phyloP scores from a whole-genome alignment of 37 sponge, comb jelly and placozoan species.

The Diacarnus erythraeanus region DNA sequence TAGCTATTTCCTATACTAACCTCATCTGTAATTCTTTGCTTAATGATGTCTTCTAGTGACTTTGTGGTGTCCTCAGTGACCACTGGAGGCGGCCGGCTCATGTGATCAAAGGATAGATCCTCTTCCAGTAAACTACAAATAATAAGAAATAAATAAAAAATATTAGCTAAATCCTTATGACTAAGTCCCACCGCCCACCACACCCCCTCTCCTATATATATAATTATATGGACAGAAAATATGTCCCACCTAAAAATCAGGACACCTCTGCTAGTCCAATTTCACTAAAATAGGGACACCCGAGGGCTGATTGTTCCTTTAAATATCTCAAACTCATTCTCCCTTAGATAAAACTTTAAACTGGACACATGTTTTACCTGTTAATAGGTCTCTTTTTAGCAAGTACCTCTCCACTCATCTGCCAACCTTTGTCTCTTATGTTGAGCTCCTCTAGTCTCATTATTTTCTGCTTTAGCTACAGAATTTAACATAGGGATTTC shows the following conservation, averaged over 20 bases:
- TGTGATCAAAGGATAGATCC: constrained; percentile 72
- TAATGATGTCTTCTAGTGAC: constrained; percentile 87
- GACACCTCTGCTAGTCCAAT: too few relatives aligned
- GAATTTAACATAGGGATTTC: not conserved
- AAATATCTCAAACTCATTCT: not conserved
- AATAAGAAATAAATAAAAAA: too few relatives aligned
- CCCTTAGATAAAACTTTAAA: not conserved
- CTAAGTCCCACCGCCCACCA: too few relatives aligned
- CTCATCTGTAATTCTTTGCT: constrained; percentile 84
- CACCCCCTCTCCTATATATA: too few relatives aligned
- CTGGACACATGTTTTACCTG: constrained; percentile 13
- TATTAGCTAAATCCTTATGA: too few relatives aligned
- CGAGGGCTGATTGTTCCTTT: too few relatives aligned
- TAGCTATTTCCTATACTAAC: constrained; percentile 24
- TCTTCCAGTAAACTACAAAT: constrained; percentile 70
- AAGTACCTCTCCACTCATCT: constrained; percentile 87
- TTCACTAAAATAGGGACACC: too few relatives aligned
- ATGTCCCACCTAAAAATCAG: too few relatives aligned
- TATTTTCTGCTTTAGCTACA: constrained; percentile 51
- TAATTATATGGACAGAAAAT: too few relatives aligned
- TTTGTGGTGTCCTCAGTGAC: constrained; percentile 91
- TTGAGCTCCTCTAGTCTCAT: constrained; percentile 69
- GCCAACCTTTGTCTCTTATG: constrained; percentile 85
- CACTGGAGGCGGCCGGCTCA: constrained; percentile 69
- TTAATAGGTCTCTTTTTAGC: constrained; percentile 72